These are phyloP conservation scores for Struthio camelus DNA, from an alignment of 2,113 vertebrate genomes.

Conservation along the genomic window DNA sequence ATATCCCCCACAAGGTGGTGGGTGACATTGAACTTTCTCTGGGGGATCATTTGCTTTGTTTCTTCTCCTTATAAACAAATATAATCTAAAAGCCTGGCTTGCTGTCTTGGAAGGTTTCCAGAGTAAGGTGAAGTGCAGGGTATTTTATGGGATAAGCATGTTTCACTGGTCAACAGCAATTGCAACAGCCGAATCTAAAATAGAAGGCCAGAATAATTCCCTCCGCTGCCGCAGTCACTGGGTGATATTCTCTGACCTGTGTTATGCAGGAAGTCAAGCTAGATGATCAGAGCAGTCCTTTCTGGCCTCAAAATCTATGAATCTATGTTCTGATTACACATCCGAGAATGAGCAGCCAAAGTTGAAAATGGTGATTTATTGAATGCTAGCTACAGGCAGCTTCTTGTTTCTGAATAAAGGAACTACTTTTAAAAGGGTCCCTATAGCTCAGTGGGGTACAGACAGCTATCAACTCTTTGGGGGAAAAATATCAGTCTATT, in stretches of 20 bases:
- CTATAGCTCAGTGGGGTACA: conserved; percentile 8
- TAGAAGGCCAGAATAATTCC: neutral
- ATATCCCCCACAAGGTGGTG: neutral
- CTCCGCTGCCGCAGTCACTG: neutral
- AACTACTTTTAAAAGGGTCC: conserved; percentile 27
- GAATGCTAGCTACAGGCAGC: conserved; percentile 36
- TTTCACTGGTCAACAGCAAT: conserved; percentile 12
- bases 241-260: conserved; percentile 56
- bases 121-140: neutral
- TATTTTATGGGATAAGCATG: neutral
- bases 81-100: neutral
- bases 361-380: conserved; percentile 61
- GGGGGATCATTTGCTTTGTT: neutral
- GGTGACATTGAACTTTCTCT: neutral
- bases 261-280: conserved; percentile 24
- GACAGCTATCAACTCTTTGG: conserved; percentile 15
- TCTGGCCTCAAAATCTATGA: conserved; percentile 48
- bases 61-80: conserved; percentile 11
- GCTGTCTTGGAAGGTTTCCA: neutral
- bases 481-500: neutral
- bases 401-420: conserved; percentile 47
- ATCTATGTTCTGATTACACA: conserved; percentile 55
- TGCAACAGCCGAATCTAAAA: conserved; percentile 14
- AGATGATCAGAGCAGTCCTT: conserved; percentile 42
- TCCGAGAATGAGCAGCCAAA: conserved; percentile 23